phyloP scores from a whole-genome alignment of 1,140 invertebrate species.

The Solenopsis fugax region DNA sequence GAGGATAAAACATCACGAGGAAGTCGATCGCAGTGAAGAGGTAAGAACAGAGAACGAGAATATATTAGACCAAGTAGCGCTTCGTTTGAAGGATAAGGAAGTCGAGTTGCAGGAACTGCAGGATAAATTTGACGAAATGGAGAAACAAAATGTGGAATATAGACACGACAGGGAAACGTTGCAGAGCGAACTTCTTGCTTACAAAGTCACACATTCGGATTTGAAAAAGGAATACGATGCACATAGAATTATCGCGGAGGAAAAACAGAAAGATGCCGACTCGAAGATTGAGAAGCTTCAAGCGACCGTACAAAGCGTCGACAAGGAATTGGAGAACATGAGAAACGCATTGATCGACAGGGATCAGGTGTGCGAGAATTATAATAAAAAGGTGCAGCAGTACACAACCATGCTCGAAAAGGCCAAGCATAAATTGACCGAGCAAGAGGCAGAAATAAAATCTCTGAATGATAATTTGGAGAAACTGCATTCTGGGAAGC shows the following conservation, averaged over 20 bases:
- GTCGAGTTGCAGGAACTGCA: constrained; percentile 84
- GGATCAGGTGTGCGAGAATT: constrained; percentile 73
- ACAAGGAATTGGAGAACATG: constrained; percentile 75
- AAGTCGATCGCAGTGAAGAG: constrained; percentile 74
- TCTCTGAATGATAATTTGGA: constrained; percentile 65
- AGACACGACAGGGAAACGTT: constrained; percentile 87
- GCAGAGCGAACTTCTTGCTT: constrained; percentile 85
- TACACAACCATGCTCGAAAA: constrained; percentile 70
- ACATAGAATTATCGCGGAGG: constrained; percentile 64
- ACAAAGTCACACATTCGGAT: constrained; percentile 76
- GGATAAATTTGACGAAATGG: constrained; percentile 71
- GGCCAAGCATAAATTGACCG: constrained; percentile 69
- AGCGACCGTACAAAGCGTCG: constrained; percentile 66
- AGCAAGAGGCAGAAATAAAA: constrained; percentile 67
- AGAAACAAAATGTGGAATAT: constrained; percentile 81
- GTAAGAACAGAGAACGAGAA: constrained; percentile 82
- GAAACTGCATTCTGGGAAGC: constrained; percentile 63
- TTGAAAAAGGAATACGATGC: constrained; percentile 72
- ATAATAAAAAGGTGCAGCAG: constrained; percentile 73
- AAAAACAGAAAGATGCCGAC: constrained; percentile 60
- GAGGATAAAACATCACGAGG: constrained; percentile 70
- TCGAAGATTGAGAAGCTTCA: constrained; percentile 73
- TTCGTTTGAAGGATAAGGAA: constrained; percentile 86
- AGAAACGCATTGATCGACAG: constrained; percentile 70
- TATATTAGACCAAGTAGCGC: constrained; percentile 84